Evolutionary conservation across 2,113 vertebrate species (phyloP).

Genomic region (Sphyrna mokarran): DNA sequence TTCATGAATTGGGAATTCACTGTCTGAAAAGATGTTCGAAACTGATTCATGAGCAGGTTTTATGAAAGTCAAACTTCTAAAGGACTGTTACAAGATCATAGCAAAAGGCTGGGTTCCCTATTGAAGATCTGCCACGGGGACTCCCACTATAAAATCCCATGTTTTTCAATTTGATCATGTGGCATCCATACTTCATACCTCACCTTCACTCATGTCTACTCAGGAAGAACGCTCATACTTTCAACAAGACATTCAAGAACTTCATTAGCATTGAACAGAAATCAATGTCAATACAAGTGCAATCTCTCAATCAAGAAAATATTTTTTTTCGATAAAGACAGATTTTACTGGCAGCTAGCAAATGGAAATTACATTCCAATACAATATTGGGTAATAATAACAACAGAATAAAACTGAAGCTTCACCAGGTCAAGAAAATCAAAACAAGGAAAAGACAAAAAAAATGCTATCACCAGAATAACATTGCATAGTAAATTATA

Average conservation of each 20-base stretch:
- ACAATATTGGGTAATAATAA: no score
- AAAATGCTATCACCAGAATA: no score
- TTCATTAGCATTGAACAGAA: background rate
- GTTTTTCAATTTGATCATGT: background rate
- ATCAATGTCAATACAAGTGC: no score
- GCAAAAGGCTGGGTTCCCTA: background rate
- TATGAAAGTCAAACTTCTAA: background rate
- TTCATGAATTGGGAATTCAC: background rate
- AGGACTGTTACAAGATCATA: background rate
- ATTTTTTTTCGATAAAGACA: no score
- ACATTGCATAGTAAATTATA: no score
- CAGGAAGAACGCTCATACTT: background rate
- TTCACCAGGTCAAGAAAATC: no score
- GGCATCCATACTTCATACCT: background rate
- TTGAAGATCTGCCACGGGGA: background rate
- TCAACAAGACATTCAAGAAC: background rate
- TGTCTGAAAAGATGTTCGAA: background rate
- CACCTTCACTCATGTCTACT: background rate
- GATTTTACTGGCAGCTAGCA: no score
- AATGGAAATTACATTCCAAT: no score
- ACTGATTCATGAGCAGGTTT: background rate
- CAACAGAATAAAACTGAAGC: no score
- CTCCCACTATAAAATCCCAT: background rate
- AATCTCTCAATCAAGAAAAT: no score
- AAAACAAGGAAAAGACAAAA: no score